Percentiles rank a stretch among this genome's conserved stretches.
phyloP scores from a whole-genome alignment of 2,113 vertebrate genomes.

The Heptranchias perlo region DNA sequence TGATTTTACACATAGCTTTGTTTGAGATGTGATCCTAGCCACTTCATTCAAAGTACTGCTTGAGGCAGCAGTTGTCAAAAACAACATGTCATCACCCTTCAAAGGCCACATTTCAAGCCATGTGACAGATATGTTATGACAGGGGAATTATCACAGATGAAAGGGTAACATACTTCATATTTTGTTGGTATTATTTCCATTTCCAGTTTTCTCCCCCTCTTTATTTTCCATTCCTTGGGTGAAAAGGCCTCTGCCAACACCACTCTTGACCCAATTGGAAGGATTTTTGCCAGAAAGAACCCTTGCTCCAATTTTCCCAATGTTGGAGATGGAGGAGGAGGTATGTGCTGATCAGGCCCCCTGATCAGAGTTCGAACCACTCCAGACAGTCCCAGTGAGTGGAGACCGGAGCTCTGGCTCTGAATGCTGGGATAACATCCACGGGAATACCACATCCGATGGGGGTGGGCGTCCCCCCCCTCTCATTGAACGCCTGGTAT shows the following conservation, averaged over 20 bases:
- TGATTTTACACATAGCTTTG: not conserved
- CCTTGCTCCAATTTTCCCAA: not conserved
- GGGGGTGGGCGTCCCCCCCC: too few relatives aligned
- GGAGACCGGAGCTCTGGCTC: not conserved
- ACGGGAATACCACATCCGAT: not conserved
- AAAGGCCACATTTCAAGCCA: not conserved
- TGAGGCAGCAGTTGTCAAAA: not conserved
- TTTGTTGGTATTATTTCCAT: not conserved
- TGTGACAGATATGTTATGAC: not conserved
- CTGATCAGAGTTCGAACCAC: not conserved
- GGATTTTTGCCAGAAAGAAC: not conserved
- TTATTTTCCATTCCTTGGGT: not conserved
- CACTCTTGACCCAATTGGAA: not conserved
- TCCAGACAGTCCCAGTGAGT: not conserved
- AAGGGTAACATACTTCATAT: not conserved
- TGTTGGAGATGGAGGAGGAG: not conserved
- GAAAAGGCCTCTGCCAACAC: not conserved
- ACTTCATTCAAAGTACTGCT: not conserved
- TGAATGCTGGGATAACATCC: not conserved
- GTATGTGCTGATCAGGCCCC: not conserved
- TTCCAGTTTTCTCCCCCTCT: not conserved
- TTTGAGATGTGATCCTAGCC: not conserved
- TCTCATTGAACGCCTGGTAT: not conserved
- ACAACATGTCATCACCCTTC: not conserved
- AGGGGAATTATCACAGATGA: not conserved